A percentile compares a stretch with the other conserved stretches of the same genome.
These are phyloP conservation scores for Sclerurus mexicanus DNA, from an alignment of 2,113 vertebrate genomes.

Conservation along the genomic window DNA sequence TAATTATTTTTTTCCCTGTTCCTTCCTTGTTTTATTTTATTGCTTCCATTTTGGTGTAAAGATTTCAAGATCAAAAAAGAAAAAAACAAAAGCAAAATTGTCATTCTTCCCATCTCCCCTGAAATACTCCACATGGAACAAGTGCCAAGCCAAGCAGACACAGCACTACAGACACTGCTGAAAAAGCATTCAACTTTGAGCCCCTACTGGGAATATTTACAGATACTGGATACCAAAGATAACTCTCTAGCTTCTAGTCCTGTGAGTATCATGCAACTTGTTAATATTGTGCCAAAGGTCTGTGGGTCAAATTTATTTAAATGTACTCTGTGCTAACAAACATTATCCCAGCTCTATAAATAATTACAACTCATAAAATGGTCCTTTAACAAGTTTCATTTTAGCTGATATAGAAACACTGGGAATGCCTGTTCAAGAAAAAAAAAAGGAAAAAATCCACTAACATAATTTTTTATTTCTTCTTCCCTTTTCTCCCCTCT, in stretches of 20 bases:
- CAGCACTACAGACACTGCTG: background rate
- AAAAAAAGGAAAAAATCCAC: too few relatives aligned
- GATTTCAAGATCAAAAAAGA: background rate
- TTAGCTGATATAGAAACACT: background rate
- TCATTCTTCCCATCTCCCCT: background rate
- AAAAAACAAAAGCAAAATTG: background rate
- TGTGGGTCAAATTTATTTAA: background rate
- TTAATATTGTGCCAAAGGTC: background rate
- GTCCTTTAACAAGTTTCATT: background rate
- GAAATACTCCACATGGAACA: background rate
- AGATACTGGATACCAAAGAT: background rate
- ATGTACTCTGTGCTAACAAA: background rate
- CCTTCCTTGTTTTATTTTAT: background rate
- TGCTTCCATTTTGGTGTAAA: background rate
- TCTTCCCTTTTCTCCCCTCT: background rate
- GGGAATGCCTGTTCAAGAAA: background rate
- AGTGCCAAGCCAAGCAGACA: background rate
- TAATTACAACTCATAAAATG: background rate
- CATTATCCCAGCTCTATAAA: background rate
- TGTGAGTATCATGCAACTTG: background rate
- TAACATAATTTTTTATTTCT: fast-evolving
- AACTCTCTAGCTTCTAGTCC: background rate
- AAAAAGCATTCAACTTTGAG: background rate
- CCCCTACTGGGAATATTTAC: background rate
- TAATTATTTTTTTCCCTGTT: background rate